Percentiles rank a stretch among this genome's conserved stretches.
Conservation (phyloP, 2,797 vertebrate species). For the Ambastaia sidthimunki region DNA sequence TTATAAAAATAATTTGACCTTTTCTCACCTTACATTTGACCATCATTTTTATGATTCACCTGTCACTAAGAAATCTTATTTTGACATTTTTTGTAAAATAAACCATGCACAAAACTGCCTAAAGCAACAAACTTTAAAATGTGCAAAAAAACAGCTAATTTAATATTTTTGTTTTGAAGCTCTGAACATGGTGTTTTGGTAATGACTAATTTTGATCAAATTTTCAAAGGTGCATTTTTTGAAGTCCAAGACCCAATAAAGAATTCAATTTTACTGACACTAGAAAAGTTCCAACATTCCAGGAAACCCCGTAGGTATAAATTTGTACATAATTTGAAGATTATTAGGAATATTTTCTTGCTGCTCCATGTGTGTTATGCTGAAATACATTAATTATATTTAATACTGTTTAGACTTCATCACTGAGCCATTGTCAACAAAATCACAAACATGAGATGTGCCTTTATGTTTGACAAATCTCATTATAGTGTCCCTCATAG, state of each 20-base stretch:
- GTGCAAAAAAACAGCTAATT: slow-evolving; percentile 20
- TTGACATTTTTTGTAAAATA: too few species aligned
- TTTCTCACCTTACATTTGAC: neutral
- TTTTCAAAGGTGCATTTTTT: neutral
- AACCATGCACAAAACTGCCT: neutral
- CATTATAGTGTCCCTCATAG: too few species aligned
- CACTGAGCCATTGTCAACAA: slow-evolving; percentile 1
- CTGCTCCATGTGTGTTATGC: neutral
- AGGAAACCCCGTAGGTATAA: neutral
- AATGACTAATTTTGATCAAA: neutral
- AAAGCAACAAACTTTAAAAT: neutral
- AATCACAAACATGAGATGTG: neutral
- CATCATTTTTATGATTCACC: neutral
- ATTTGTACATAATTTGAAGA: slow-evolving; percentile 2
- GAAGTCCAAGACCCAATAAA: slow-evolving; percentile 5
- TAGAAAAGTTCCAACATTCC: neutral
- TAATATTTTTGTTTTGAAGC: slow-evolving; percentile 6
- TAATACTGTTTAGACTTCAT: neutral
- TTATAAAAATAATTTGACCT: neutral
- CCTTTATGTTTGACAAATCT: too few species aligned
- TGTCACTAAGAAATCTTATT: neutral
- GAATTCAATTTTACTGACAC: slow-evolving; percentile 3
- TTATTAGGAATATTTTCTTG: neutral
- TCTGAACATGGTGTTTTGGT: slow-evolving; percentile 15
- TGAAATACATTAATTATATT: slow-evolving; percentile 36